Base-by-base conservation (phyloP, 2,888 invertebrate genomes). In the Clanis bilineata region DNA sequence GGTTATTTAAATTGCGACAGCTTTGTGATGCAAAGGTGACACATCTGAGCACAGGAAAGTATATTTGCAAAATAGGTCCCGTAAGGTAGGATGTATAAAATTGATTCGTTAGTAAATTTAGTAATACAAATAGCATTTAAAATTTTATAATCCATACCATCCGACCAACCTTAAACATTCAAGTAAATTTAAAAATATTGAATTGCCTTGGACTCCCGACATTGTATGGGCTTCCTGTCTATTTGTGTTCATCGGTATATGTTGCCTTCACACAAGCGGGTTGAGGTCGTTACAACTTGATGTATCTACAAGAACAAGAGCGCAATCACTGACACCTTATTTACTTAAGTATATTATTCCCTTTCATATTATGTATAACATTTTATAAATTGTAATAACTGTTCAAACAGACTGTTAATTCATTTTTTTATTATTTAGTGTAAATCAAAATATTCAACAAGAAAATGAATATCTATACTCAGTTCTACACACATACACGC, bases 161-260 rank as follows among this genome's bases (percentile, higher is more conserved):
- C 9, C 18, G 41, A 64, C n/a, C n/a, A 66, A 64, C 66, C 64
- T 60, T 70, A 57, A 65, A 68, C 64, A 32, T 59, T 59, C 15
- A 51, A 51, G 32, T 18, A n/a, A 32, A 56, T 56, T 66, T 72
- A 63, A 68, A 72, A 71, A 66, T 70, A 71, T 73, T 56, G 65
- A 69, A 70, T 69, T 60, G 69, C 66, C 69, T 71, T 67, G 71
- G 71, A 63, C 77, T 87, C 79, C 83, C 88, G 88, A 80, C 88
- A 90, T 88, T 89, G 89, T 80, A 69, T 75, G 69, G 71, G 83
- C 84, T 90, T 90, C 90, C 89, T 90, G 89, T 82, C 83, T 88
- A 89, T 90, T 86, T 69, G 32, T 51, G 51, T 79, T 80, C 88
- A 87, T 88, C 79, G 80, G 85, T 89, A 87, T 88, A 79, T 81